Evolutionary conservation across 2,888 invertebrate species (phyloP).

Genomic region (Philereme vetulata): DNA sequence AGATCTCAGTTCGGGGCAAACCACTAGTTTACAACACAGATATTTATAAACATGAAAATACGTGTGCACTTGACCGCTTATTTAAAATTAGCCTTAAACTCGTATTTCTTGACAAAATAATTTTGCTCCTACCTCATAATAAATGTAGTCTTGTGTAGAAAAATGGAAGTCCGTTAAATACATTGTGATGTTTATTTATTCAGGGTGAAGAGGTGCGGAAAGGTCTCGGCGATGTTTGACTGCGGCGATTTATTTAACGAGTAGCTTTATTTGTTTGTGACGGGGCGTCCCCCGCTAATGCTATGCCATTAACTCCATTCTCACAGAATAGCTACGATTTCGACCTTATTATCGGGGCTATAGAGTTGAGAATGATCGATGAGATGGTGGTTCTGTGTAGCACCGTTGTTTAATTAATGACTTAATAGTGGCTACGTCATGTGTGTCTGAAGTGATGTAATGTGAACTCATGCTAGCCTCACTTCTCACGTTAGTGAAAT

Average conservation of each 20-base stretch:
- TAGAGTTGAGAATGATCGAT: constrained; percentile 46
- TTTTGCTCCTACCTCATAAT: neutral
- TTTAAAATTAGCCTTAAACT: no score
- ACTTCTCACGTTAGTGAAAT: constrained; percentile 17
- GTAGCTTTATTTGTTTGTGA: constrained; percentile 72
- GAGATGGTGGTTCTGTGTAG: constrained; percentile 43
- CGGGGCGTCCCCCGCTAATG: constrained; percentile 63
- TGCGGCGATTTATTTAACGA: constrained; percentile 74
- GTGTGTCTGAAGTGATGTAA: constrained; percentile 54
- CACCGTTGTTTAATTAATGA: constrained; percentile 65
- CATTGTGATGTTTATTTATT: constrained; percentile 68
- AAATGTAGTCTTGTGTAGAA: constrained; percentile 27
- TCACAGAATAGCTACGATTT: constrained; percentile 56
- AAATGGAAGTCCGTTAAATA: constrained; percentile 51
- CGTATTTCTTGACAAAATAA: neutral
- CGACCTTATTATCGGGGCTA: constrained; percentile 54
- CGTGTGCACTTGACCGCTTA: no score
- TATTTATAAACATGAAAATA: no score
- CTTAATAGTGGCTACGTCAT: constrained; percentile 67
- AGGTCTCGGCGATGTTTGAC: constrained; percentile 68
- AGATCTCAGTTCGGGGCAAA: no score
- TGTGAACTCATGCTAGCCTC: constrained; percentile 40
- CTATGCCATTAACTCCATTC: constrained; percentile 65
- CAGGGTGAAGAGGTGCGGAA: constrained; percentile 64
- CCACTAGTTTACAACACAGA: no score